Conservation (phyloP, 2,113 vertebrate species). For the Cavia aperea region DNA sequence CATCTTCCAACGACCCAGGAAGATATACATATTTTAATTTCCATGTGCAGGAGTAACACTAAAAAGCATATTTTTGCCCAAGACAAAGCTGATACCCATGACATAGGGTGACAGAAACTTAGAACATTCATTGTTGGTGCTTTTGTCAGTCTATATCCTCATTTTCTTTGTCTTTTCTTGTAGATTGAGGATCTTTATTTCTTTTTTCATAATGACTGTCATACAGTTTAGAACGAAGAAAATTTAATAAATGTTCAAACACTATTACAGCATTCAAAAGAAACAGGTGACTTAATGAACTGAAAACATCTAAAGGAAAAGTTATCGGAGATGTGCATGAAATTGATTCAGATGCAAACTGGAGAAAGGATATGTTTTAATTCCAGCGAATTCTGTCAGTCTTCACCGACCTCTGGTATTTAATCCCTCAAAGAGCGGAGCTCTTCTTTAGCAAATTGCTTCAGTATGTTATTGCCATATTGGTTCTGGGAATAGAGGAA, state of each 20-base stretch:
- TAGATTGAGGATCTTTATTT: neutral
- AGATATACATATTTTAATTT: neutral
- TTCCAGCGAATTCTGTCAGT: neutral
- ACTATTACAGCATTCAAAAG: neutral
- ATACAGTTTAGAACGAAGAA: neutral
- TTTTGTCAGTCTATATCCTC: neutral
- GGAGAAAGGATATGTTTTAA: neutral
- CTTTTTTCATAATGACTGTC: neutral
- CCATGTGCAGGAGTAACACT: neutral
- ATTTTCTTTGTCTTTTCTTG: conserved; percentile 2
- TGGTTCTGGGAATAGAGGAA: conserved; percentile 34
- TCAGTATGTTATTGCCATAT: conserved; percentile 17
- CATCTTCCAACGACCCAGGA: neutral
- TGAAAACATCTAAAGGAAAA: neutral
- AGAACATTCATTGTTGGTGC: neutral
- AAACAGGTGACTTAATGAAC: neutral
- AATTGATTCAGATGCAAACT: neutral
- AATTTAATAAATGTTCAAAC: neutral
- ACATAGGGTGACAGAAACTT: neutral
- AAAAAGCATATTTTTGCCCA: neutral
- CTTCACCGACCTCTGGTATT: neutral
- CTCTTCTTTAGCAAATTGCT: conserved; percentile 9
- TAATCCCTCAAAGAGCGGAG: neutral
- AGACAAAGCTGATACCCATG: neutral
- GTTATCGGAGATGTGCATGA: conserved; percentile 13